A percentile compares a stretch with the other conserved stretches of the same genome.
These are phyloP conservation scores for Engystomops pustulosus DNA, from an alignment of 2,113 vertebrate species.

Conservation along the genomic window DNA sequence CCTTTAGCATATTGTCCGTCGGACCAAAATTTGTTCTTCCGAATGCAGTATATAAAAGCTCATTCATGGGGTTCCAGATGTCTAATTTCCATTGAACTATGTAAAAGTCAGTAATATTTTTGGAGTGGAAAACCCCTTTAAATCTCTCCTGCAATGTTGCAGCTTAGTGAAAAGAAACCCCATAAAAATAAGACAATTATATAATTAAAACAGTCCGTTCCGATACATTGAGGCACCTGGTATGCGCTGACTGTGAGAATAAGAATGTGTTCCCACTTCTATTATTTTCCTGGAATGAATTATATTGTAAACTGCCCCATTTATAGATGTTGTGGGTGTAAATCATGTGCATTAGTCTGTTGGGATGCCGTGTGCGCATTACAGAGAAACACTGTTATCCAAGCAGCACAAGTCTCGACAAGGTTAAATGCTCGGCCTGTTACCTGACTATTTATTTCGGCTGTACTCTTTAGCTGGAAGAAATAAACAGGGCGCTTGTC, in stretches of 20 bases:
- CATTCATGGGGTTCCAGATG: no score
- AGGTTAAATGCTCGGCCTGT: constrained; percentile 25
- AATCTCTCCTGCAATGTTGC: no score
- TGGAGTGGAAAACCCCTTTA: no score
- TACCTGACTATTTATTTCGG: constrained; percentile 50
- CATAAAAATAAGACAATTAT: neutral
- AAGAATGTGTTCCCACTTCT: neutral
- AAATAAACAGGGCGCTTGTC: constrained; percentile 42
- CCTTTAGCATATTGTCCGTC: no score
- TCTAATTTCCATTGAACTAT: no score
- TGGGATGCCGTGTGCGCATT: neutral
- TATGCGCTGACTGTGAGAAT: neutral
- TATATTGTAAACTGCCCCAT: neutral
- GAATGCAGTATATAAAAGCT: no score
- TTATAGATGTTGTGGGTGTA: neutral
- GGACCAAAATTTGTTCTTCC: no score
- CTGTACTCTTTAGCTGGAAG: constrained; percentile 38
- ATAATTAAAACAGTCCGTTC: neutral
- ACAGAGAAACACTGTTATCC: constrained; percentile 12
- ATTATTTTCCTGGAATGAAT: constrained; percentile 2
- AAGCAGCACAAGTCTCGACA: constrained; percentile 7
- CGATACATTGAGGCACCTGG: neutral
- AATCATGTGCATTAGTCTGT: neutral
- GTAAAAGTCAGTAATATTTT: no score
- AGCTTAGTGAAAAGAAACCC: no score